These are phyloP conservation scores for Megalopta genalis DNA, from an alignment of 1,140 invertebrate species.

Conservation along the genomic window DNA sequence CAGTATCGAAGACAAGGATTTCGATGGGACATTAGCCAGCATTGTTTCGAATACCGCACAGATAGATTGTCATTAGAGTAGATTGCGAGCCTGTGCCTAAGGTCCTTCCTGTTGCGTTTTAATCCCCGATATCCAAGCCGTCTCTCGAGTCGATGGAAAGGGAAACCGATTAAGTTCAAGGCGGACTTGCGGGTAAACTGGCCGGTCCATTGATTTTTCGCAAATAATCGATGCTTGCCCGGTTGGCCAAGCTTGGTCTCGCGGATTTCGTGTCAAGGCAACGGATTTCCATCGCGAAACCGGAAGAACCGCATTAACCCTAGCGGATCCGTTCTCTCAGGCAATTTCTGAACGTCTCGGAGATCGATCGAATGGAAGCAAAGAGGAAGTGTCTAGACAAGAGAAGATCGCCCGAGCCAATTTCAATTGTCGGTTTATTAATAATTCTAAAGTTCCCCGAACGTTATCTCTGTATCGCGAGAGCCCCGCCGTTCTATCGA, in stretches of 20 bases:
- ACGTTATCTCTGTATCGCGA: too few species aligned
- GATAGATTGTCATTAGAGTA: too few species aligned
- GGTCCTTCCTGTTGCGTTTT: not conserved
- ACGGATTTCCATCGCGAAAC: slow-evolving; percentile 1
- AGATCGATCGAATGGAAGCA: too few species aligned
- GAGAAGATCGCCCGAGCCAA: too few species aligned
- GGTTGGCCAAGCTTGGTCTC: too few species aligned
- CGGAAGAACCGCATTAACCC: not conserved
- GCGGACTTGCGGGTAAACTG: not conserved
- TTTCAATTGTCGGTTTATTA: too few species aligned
- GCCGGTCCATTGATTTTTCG: not conserved
- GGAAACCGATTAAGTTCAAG: slow-evolving; percentile 8
- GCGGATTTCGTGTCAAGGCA: slow-evolving; percentile 37
- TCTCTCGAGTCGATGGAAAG: not conserved
- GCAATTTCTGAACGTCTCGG: too few species aligned
- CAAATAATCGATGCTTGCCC: not conserved
- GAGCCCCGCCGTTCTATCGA: not conserved
- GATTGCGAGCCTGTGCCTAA: not conserved
- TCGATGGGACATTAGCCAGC: not conserved
- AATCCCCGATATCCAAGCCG: slow-evolving; percentile 4
- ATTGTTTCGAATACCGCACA: too few species aligned
- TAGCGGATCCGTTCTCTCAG: not conserved
- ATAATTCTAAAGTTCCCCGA: too few species aligned
- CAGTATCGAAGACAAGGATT: not conserved
- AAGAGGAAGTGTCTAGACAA: too few species aligned